Base-by-base conservation (phyloP, 2,113 vertebrate species). In the Todiramphus saurophagus region DNA sequence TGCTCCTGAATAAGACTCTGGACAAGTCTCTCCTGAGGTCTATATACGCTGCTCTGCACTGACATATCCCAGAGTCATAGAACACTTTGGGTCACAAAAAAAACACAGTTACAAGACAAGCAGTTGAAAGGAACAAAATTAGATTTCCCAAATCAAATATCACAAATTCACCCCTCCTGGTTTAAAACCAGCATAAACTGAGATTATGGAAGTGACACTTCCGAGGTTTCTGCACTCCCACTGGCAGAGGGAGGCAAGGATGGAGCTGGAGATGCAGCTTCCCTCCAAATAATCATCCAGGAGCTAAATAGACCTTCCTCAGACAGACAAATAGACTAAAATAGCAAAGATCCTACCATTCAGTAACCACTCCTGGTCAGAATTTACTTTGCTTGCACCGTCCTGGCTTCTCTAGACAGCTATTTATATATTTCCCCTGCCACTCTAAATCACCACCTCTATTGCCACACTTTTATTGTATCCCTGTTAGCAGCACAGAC, bases 111-210 rank as follows among this genome's bases (percentile, higher is more conserved):
- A 89, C 87, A 88, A 93, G 90, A 93, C 93, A 85, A 91, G 72
- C 89, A 66, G 78, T 83, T 88, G 58, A 59, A 77, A 46, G 43
- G 51, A 92, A 88, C 63, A 77, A 88, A 94, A 95, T 73, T 33
- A 93, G 75, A 86, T 96, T 91, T 94, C 76, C 88, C 72, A 78
- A 80, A 63, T 13, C 73, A 83, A 91, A 78, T 68, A 31, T 63
- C 51, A 77, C 69, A 77, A 94, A 94, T 80, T 46, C 35, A 8
- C 27, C 35, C 55, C 48, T 75, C 64, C 64, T 70, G 43, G 59
- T 78, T 95, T 83, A 55, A 92, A 94, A 63, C 9, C 62, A 80
- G 68, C 73, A 75, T 59, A 78, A 93, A 69, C 70, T 46, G 80
- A 55, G 77, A 89, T 90, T 37, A 23, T 4, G 19, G 11, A 87